Conservation (phyloP, 2,113 vertebrate species). For the Cyanoderma ruficeps region DNA sequence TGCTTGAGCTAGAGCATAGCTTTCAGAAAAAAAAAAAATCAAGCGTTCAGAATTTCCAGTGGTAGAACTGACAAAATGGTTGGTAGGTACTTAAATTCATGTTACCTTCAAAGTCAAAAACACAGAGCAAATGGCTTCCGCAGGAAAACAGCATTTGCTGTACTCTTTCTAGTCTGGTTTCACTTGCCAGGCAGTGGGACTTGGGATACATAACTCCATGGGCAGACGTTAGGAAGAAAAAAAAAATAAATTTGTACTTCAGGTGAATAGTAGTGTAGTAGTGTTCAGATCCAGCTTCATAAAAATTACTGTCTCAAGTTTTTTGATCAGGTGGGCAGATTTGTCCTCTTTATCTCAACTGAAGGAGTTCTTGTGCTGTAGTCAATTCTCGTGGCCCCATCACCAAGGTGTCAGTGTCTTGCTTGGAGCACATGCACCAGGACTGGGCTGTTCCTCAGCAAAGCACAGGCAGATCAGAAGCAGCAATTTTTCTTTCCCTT, state of each 20-base stretch:
- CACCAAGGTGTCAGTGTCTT: too few species aligned
- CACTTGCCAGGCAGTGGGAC: background rate
- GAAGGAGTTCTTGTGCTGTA: background rate
- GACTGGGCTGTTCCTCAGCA: rapidly evolving
- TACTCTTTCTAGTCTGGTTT: background rate
- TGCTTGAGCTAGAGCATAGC: background rate
- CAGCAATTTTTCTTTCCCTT: rapidly evolving
- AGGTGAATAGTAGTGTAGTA: background rate
- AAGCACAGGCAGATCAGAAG: background rate
- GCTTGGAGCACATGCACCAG: rapidly evolving
- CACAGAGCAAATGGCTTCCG: background rate
- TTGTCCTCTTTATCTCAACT: rapidly evolving
- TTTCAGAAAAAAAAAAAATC: background rate
- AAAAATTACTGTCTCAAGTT: too few species aligned
- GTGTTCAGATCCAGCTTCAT: background rate
- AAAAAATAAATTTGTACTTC: background rate
- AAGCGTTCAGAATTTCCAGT: background rate
- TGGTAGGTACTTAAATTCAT: background rate
- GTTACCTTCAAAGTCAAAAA: background rate
- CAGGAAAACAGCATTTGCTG: background rate
- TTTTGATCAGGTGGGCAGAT: background rate
- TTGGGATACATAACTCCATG: background rate
- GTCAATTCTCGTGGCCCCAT: background rate
- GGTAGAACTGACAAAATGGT: background rate
- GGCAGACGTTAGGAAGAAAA: background rate